phyloP scores from a whole-genome alignment of 2,888 invertebrate genomes.

The Galeopsomyia nigrocyanea region DNA sequence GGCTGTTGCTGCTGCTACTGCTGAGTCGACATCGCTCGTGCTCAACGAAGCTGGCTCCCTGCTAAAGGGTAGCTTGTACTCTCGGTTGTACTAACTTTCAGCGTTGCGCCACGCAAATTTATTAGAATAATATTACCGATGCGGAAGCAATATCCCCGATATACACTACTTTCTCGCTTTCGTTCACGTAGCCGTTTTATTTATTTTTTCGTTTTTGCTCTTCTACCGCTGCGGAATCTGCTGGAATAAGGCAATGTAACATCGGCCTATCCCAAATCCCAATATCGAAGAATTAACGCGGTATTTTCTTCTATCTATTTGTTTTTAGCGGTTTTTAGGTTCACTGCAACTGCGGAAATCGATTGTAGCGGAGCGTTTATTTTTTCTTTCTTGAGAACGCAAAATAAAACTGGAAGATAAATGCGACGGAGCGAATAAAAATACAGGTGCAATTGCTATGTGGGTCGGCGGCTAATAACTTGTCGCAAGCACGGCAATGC shows the following conservation, averaged over 20 bases:
- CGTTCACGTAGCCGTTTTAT: not conserved
- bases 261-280: slow-evolving; percentile 22
- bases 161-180: too few relatives aligned
- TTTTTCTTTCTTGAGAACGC: too few relatives aligned
- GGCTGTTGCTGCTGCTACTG: too few relatives aligned
- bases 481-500: not conserved
- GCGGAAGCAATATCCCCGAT: slow-evolving; percentile 11
- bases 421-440: not conserved
- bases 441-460: not conserved
- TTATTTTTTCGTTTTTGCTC: not conserved
- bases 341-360: too few relatives aligned
- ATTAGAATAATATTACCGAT: slow-evolving; percentile 26
- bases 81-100: too few relatives aligned
- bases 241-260: slow-evolving; percentile 18
- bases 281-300: slow-evolving; percentile 21
- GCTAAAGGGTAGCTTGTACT: too few relatives aligned
- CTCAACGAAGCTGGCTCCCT: too few relatives aligned
- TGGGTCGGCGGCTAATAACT: not conserved
- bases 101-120: not conserved
- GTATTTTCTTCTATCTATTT: slow-evolving; percentile 1
- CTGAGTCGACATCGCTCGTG: too few relatives aligned
- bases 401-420: slow-evolving; percentile 1
- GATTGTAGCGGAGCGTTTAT: too few relatives aligned
- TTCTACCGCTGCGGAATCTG: slow-evolving; percentile 16
- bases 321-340: too few relatives aligned